Conservation (phyloP, 2,888 invertebrate genomes). For the Slavum lentiscoides region DNA sequence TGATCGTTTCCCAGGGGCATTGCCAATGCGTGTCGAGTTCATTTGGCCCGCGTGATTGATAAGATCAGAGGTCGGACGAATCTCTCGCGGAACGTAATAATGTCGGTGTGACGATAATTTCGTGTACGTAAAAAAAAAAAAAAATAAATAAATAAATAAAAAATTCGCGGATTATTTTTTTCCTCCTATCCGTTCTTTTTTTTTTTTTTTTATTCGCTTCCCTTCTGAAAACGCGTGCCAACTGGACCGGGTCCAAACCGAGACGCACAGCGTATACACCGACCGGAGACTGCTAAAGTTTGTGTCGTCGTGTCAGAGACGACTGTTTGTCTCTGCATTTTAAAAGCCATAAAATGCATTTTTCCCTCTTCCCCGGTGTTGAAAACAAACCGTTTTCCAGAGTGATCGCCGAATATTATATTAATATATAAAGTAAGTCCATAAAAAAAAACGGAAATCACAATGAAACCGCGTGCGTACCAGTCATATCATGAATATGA, state of each 20-base stretch:
- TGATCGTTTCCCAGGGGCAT: conserved; percentile 32
- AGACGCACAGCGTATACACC: neutral
- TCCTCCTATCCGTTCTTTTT: neutral
- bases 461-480: too few species aligned
- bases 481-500: too few species aligned
- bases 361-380: neutral
- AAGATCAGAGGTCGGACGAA: conserved; percentile 41
- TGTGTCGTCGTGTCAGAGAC: conserved; percentile 15
- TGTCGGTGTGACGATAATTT: conserved; percentile 40
- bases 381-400: neutral
- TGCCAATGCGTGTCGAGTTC: conserved; percentile 49
- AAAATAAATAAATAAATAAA: conserved; percentile 1
- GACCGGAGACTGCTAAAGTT: conserved; percentile 16
- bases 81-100: conserved; percentile 41
- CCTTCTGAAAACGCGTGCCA: neutral
- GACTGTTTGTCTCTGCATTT: conserved; percentile 37
- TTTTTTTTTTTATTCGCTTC: too few species aligned
- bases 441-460: too few species aligned
- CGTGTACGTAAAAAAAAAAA: conserved; percentile 17
- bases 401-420: too few species aligned
- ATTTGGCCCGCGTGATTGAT: conserved; percentile 40
- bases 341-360: conserved; percentile 44
- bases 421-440: too few species aligned
- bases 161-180: conserved; percentile 23
- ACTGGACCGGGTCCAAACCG: conserved; percentile 39